Base-by-base conservation (phyloP, 2,888 invertebrate species). In the Heliconius sara region DNA sequence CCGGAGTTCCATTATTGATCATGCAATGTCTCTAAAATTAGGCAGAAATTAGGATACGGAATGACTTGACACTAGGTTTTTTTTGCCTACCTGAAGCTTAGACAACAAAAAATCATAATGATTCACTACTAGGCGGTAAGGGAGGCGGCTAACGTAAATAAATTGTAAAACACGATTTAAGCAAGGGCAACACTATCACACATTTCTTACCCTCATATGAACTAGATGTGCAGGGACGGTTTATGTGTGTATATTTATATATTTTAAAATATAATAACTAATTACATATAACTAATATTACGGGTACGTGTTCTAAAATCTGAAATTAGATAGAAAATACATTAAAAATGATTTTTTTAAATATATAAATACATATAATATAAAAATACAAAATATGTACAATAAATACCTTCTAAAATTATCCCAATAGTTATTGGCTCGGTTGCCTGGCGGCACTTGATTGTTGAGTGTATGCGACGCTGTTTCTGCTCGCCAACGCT, bases 371-470 rank as follows among this genome's bases (percentile, higher is more conserved):
- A 72, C 34, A 68, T 68, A 67, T 67, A 68, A 12, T 39, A 25
- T 67, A 43, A 75, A n/a, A 10, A 22, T 57, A n/a, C 30, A 60
- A 74, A 63, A 52, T n/a, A n/a, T 5, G 30, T 22, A 1, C 19
- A 30, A 43, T 12, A 78, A 78, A 81, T 97, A 98, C 98, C 98
- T 98, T 95, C 98, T 95, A 91, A 98, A 98, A 93, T 98, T 98
- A 90, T 98, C 98, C 98, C 98, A 98, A 92, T 98, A 98, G 93
- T 98, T 98, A 91, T 98, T 98, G 79, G 98, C 98, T 84, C 98
- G 95, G 91, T 98, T 98, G 47, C 98, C 98, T 60, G 98, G 98
- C 65, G 98, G 97, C 77, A 98, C 98, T 95, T 98, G 98, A 91
- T 98, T 98, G 92, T 98, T 98, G 70, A 98, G 95, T 0, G 97